Conservation (phyloP, 2,113 vertebrate species). For the Lycaon pictus region DNA sequence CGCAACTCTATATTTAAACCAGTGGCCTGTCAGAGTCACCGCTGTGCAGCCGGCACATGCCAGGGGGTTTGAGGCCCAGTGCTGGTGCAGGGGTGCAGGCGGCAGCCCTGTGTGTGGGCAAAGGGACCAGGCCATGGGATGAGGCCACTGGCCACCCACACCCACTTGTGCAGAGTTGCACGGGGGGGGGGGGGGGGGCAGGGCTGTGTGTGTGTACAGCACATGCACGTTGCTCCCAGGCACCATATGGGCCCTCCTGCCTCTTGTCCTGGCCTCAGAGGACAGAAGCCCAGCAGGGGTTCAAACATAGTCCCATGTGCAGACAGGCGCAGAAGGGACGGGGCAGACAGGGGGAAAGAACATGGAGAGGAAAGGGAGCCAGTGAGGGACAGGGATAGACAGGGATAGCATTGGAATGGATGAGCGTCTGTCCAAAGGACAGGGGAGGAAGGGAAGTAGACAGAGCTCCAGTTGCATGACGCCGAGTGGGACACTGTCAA, state of each 20-base stretch:
- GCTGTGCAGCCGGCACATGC: not conserved
- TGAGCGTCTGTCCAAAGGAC: too few relatives aligned
- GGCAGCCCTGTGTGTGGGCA: not conserved
- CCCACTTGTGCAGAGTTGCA: not conserved
- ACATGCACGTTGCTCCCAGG: accelerated
- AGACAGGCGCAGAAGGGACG: not conserved
- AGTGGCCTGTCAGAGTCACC: constrained; percentile 77
- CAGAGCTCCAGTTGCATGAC: not conserved
- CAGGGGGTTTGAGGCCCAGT: constrained; percentile 45
- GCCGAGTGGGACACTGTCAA: not conserved
- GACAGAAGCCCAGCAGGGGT: not conserved
- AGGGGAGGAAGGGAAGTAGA: not conserved
- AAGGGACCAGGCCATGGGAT: not conserved
- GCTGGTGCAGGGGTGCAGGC: not conserved
- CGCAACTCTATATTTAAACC: constrained; percentile 83
- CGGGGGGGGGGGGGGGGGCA: not conserved
- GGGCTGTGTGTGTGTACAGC: accelerated
- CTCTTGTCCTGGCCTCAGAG: not conserved
- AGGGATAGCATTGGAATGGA: not conserved
- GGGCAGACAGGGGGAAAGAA: not conserved
- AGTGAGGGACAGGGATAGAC: not conserved
- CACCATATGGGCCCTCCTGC: not conserved
- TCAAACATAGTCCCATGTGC: not conserved
- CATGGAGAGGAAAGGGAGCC: not conserved
- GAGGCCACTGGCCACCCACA: not conserved